A percentile compares a stretch with the other conserved stretches of the same genome.
Conservation (phyloP, 2,113 vertebrate species). For the Cebus imitator region DNA sequence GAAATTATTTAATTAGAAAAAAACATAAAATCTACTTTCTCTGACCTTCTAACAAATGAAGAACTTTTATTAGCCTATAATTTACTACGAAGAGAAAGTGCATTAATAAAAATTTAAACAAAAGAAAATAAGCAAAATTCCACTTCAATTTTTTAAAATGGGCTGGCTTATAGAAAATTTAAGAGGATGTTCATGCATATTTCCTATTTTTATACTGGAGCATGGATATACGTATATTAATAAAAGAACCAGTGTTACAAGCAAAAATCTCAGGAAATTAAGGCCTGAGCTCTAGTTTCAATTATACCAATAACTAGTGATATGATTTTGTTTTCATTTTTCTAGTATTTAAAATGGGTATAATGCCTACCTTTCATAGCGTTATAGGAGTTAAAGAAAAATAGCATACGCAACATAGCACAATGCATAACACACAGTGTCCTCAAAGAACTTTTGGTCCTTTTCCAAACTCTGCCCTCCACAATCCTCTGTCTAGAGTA, state of each 20-base stretch:
- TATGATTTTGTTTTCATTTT: not conserved
- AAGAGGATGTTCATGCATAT: not conserved
- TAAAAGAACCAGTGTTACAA: not conserved
- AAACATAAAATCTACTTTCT: not conserved
- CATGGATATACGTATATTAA: not conserved
- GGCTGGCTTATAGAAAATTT: not conserved
- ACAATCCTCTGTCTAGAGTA: not conserved
- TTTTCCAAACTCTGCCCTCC: not conserved
- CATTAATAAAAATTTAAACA: not conserved
- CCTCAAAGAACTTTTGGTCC: not conserved
- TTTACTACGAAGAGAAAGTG: not conserved
- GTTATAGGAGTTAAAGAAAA: slow-evolving; percentile 14
- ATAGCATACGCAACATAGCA: not conserved
- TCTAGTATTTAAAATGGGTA: not conserved
- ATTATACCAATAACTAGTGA: not conserved
- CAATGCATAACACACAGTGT: not conserved
- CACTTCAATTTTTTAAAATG: not conserved
- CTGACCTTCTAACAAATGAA: not conserved
- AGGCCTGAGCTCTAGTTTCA: not conserved
- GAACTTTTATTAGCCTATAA: not conserved
- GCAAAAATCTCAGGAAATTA: not conserved
- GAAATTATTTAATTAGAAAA: not conserved
- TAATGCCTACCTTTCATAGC: not conserved
- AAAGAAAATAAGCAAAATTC: not conserved
- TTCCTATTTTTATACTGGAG: not conserved